Conservation (phyloP, 2,113 vertebrate genomes). For the Candoia aspera region DNA sequence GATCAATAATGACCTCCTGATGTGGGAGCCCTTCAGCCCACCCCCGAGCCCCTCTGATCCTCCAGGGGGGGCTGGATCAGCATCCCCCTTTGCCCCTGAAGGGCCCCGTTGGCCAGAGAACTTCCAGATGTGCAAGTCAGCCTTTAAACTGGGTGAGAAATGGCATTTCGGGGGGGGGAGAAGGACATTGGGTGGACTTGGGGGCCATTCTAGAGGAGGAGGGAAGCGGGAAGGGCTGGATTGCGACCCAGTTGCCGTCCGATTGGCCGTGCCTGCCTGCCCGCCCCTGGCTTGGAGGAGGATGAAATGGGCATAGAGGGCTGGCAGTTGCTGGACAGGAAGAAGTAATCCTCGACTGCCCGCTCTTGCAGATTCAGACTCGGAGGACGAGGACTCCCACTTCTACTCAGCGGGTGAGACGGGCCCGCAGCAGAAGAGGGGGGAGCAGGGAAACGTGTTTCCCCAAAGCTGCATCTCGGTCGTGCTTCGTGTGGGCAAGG, state of each 20-base stretch:
- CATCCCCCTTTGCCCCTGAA: background rate
- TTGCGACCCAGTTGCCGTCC: background rate
- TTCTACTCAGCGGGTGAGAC: constrained; percentile 76
- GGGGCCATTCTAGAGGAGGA: background rate
- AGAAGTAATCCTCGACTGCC: background rate
- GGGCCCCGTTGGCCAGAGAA: constrained; percentile 68
- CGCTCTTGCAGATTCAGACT: constrained; percentile 82
- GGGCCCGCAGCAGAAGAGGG: constrained; percentile 41
- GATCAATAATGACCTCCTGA: constrained; percentile 90
- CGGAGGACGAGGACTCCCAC: constrained; percentile 85
- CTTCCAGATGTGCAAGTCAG: constrained; percentile 92
- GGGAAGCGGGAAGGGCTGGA: background rate
- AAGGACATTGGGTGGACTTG: too few species aligned
- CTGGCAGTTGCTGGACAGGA: background rate
- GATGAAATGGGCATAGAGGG: background rate
- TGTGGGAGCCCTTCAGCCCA: constrained; percentile 80
- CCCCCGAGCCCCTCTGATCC: constrained; percentile 26
- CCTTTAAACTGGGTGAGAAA: constrained; percentile 84
- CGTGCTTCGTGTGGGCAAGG: constrained; percentile 80
- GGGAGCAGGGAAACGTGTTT: constrained; percentile 58
- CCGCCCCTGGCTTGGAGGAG: background rate
- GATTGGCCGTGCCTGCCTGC: background rate
- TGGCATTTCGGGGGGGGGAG: accelerated
- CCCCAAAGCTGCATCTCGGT: constrained; percentile 82
- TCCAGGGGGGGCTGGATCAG: background rate